Evolutionary conservation across 2,797 vertebrate species (phyloP).

Genomic region (Acomys russatus): DNA sequence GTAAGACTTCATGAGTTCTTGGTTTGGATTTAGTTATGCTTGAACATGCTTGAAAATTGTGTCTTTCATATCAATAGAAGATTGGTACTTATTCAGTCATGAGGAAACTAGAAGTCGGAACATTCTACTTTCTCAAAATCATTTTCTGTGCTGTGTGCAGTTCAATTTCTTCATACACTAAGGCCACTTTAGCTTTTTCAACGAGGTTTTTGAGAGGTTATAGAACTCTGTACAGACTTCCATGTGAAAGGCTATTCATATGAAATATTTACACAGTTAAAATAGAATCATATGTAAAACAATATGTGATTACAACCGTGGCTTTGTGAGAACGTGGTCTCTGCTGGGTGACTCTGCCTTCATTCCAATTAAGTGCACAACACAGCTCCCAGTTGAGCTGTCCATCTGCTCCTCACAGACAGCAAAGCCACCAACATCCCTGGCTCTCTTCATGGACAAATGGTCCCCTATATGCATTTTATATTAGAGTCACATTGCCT

Average conservation of each 20-base stretch:
- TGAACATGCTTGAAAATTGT: background rate
- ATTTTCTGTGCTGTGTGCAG: background rate
- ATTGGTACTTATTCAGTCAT: constrained; percentile 24
- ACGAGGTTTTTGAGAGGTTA: background rate
- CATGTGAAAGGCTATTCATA: constrained; percentile 32
- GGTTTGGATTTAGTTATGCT: constrained; percentile 29
- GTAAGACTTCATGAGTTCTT: background rate
- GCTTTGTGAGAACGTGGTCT: constrained; percentile 15
- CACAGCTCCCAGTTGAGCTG: constrained; percentile 47
- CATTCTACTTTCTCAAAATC: background rate
- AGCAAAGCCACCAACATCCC: constrained; percentile 37
- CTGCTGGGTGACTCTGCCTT: constrained; percentile 62
- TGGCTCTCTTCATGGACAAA: constrained; percentile 61
- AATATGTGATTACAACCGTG: background rate
- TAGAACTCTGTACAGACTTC: background rate
- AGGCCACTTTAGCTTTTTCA: background rate
- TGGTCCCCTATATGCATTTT: constrained; percentile 57
- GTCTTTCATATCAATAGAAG: background rate
- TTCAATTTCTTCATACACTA: constrained; percentile 12
- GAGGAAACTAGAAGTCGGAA: constrained; percentile 65
- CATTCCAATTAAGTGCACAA: constrained; percentile 75
- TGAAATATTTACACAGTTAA: constrained; percentile 7
- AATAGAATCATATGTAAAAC: constrained; percentile 41
- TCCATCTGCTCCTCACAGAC: constrained; percentile 71
- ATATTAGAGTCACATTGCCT: background rate